Conservation (phyloP, 2,888 invertebrate genomes). For the Theretra japonica region DNA sequence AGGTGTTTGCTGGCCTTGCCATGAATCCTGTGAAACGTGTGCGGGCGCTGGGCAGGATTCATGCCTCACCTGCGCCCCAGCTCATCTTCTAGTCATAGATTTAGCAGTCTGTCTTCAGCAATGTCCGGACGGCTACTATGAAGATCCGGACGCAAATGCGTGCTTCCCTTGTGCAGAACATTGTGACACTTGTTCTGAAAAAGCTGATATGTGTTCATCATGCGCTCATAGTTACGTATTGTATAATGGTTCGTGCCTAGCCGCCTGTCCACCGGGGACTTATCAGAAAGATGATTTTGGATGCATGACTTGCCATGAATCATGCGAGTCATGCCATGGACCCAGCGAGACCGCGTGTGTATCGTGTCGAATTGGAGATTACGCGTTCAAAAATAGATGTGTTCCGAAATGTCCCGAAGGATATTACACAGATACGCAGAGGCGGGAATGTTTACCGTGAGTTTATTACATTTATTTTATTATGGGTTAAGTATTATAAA, state of each 20-base stretch:
- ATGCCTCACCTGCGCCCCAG: slow-evolving; percentile 93
- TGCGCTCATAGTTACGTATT: slow-evolving; percentile 95
- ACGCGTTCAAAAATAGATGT: slow-evolving; percentile 89
- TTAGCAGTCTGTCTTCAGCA: slow-evolving; percentile 94
- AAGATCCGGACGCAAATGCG: slow-evolving; percentile 90
- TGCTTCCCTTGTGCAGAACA: slow-evolving; percentile 95
- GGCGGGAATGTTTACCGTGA: slow-evolving; percentile 89
- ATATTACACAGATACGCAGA: slow-evolving; percentile 90
- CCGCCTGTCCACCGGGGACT: slow-evolving; percentile 92
- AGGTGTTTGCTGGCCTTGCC: slow-evolving; percentile 93
- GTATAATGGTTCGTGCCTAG: slow-evolving; percentile 92
- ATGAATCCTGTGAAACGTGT: slow-evolving; percentile 95
- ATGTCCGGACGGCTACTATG: slow-evolving; percentile 95
- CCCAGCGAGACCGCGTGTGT: slow-evolving; percentile 91
- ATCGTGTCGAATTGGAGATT: slow-evolving; percentile 89
- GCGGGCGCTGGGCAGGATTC: slow-evolving; percentile 94
- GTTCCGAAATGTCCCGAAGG: slow-evolving; percentile 89
- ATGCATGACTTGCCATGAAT: slow-evolving; percentile 90
- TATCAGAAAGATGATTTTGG: slow-evolving; percentile 95
- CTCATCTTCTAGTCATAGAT: slow-evolving; percentile 92
- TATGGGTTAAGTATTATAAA: neutral
- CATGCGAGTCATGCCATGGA: slow-evolving; percentile 93
- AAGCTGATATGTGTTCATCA: slow-evolving; percentile 93
- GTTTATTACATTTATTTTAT: slow-evolving; percentile 46
- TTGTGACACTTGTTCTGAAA: slow-evolving; percentile 93